Conservation (phyloP, 2,888 invertebrate species). For the Limnephilus auricula region DNA sequence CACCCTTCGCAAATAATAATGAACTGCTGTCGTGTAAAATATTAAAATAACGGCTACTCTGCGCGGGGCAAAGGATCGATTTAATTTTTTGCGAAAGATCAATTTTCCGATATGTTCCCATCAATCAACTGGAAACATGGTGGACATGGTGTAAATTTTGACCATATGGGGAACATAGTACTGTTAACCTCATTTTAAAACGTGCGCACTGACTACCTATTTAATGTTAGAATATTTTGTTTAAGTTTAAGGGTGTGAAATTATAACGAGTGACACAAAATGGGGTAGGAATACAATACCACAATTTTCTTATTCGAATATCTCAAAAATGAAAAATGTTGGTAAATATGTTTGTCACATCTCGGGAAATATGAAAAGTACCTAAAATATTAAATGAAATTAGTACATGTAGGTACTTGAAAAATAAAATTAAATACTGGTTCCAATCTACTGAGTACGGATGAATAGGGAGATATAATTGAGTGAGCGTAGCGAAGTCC, state of each 20-base stretch:
- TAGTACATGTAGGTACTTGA: no score
- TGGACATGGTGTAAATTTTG: background rate
- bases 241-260: background rate
- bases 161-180: conserved; percentile 12
- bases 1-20: background rate
- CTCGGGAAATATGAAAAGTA: no score
- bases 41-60: conserved; percentile 14
- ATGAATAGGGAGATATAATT: no score
- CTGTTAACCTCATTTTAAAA: background rate
- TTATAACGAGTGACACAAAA: background rate
- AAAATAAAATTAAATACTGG: no score
- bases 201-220: background rate
- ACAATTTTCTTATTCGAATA: no score
- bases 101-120: conserved; percentile 30
- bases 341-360: no score
- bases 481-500: no score
- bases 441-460: no score
- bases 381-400: no score
- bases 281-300: background rate
- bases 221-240: background rate
- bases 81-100: conserved; percentile 19
- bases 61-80: background rate
- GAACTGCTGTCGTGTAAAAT: background rate
- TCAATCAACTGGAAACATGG: conserved; percentile 7
- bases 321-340: no score